These are phyloP conservation scores for Platysteira castanea DNA, from an alignment of 2,113 vertebrate species.

Conservation along the genomic window DNA sequence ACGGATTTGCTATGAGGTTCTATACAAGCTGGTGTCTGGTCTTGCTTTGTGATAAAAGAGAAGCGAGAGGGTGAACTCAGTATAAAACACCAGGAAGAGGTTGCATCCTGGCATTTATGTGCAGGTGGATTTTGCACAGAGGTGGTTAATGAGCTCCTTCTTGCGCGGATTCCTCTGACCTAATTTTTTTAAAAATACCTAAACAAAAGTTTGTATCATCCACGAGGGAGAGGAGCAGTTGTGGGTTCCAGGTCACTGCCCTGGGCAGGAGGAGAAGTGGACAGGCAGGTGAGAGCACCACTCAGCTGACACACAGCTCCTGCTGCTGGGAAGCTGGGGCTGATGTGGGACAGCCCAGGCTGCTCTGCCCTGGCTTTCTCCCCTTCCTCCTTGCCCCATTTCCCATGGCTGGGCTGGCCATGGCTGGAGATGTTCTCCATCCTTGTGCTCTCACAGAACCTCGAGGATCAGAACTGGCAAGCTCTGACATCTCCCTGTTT, in stretches of 20 bases:
- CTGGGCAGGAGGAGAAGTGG: neutral
- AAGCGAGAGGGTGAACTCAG: neutral
- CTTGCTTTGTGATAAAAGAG: neutral
- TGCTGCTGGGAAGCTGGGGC: neutral
- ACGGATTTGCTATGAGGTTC: neutral
- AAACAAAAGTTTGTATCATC: neutral
- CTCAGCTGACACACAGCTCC: fast-evolving
- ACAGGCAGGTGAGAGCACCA: neutral
- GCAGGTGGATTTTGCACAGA: neutral
- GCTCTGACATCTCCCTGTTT: neutral
- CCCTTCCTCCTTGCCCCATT: neutral
- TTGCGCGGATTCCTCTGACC: neutral
- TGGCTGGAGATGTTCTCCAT: neutral
- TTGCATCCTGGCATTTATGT: neutral
- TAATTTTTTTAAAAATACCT: neutral
- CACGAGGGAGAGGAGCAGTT: neutral
- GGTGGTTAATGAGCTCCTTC: neutral
- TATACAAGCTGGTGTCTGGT: neutral
- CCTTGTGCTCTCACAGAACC: neutral
- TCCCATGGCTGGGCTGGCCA: fast-evolving
- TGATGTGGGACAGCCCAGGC: neutral
- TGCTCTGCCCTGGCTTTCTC: neutral
- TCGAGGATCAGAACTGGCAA: neutral
- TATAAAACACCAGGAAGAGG: neutral
- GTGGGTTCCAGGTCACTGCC: neutral